Conservation (phyloP, 2,888 invertebrate species). For the Taenaris catops region DNA sequence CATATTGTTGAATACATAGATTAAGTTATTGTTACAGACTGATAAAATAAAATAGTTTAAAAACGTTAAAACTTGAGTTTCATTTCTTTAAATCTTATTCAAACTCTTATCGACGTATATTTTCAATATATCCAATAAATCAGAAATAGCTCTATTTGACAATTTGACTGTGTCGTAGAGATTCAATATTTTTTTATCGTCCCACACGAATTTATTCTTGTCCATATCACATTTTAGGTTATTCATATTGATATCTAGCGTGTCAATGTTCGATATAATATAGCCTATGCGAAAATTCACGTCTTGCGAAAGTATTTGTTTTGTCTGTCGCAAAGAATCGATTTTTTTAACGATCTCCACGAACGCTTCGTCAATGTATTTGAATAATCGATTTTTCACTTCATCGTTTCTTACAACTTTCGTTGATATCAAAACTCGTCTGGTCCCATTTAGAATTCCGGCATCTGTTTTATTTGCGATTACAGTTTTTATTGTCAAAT, state of each 20-base stretch:
- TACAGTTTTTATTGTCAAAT: too few relatives aligned
- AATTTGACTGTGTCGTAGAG: constrained; percentile 38
- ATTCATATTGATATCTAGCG: constrained; percentile 33
- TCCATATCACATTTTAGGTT: constrained; percentile 33
- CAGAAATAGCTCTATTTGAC: constrained; percentile 28
- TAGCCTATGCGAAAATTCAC: constrained; percentile 41
- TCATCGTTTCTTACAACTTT: constrained; percentile 17
- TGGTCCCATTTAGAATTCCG: not conserved
- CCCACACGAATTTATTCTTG: constrained; percentile 28
- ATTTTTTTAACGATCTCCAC: constrained; percentile 34
- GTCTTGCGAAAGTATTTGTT: constrained; percentile 27
- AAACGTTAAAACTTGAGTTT: not conserved
- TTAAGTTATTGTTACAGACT: constrained; percentile 26
- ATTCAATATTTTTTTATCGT: constrained; percentile 33
- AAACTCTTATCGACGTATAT: constrained; percentile 16
- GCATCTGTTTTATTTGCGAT: constrained; percentile 16
- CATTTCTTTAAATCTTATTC: too few relatives aligned
- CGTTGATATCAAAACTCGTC: too few relatives aligned
- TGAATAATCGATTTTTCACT: constrained; percentile 34
- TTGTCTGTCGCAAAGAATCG: constrained; percentile 27
- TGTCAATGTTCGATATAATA: constrained; percentile 42
- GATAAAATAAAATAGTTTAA: constrained; percentile 26
- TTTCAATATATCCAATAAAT: constrained; percentile 31
- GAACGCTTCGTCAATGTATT: constrained; percentile 34
- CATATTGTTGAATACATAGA: constrained; percentile 5